Base-by-base conservation (phyloP, 1,140 invertebrate genomes). In the Drosophila chauvacae region DNA sequence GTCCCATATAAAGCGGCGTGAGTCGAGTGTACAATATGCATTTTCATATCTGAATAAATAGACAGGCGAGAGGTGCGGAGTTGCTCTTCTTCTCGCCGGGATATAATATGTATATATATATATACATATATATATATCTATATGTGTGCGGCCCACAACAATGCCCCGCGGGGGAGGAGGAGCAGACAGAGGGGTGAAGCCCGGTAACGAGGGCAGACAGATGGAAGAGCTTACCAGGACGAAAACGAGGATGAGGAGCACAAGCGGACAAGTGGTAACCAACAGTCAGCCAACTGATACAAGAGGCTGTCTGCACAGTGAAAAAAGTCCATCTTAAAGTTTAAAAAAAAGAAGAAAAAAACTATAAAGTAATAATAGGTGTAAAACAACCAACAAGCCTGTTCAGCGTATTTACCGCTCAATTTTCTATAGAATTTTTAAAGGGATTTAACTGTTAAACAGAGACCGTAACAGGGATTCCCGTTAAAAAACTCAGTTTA, bases 1-100 rank as follows among this genome's bases (percentile, higher is more conserved):
- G 83, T 86, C 60, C 71, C 73, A 85, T 73, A 80, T 84, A 84
- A 57, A 77, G 68, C 65, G 50, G 72, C 58, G 77, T 50, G 65
- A 79, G 79, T 82, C 75, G 83, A 77, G 83, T 82, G 80, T 87
- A 83, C 80, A 87, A 80, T 80, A 88, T 87, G 80, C 84, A 87
- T 87, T 87, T 83, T 83, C 76, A 87, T 87, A 80, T 63, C 66
- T 60, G 58, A 77, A 60, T 62, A 69, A 61, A 60, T 47, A 51
- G 65, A 47, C 57, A 51, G 69, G 72, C 35, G 64, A 60, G 70
- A 75, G 47, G 68, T 65, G 63, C 60, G 23, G 47, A 75, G 60
- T 74, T 33, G 28, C n/a, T 39, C 53, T 39, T 39, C 53, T 56
- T 73, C 20, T 55, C 48, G 39, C 68, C 41, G 33, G 18, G 37